phyloP scores from a whole-genome alignment of 2,888 invertebrate species.

The Teleogryllus oceanicus region DNA sequence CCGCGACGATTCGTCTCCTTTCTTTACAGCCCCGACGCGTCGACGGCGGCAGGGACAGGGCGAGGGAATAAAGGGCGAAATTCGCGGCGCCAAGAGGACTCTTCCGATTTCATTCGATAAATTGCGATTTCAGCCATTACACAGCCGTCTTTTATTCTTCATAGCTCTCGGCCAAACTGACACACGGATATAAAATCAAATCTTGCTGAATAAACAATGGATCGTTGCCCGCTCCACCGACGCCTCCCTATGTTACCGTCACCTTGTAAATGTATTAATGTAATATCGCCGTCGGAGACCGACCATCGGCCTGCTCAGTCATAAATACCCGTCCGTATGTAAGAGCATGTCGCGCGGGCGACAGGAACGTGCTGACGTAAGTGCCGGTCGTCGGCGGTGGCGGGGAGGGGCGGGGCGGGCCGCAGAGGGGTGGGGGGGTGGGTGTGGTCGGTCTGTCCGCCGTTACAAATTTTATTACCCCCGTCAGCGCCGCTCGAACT shows the following conservation, averaged over 20 bases:
- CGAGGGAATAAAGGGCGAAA: no score
- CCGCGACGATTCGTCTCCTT: no score
- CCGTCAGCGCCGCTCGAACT: conserved; percentile 8
- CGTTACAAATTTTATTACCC: conserved; percentile 9
- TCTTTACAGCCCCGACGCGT: no score
- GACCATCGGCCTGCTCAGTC: not conserved
- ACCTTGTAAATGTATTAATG: conserved; percentile 10
- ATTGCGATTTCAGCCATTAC: not conserved
- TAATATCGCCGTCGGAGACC: not conserved
- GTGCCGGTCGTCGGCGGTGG: not conserved
- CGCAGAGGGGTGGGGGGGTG: not conserved
- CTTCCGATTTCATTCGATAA: not conserved
- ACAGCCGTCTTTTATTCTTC: not conserved
- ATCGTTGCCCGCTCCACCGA: not conserved
- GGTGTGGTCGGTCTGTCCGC: not conserved
- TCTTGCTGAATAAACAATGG: conserved; percentile 18
- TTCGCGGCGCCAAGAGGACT: not conserved
- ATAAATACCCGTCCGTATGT: conserved; percentile 1
- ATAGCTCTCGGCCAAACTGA: not conserved
- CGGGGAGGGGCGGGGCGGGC: not conserved
- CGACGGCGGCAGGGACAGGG: no score
- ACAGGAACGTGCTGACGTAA: conserved; percentile 4
- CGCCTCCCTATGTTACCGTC: not conserved
- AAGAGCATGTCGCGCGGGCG: not conserved
- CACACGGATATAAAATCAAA: conserved; percentile 6